These are phyloP conservation scores for Hetaerina americana DNA, from an alignment of 1,140 invertebrate species.

Conservation along the genomic window DNA sequence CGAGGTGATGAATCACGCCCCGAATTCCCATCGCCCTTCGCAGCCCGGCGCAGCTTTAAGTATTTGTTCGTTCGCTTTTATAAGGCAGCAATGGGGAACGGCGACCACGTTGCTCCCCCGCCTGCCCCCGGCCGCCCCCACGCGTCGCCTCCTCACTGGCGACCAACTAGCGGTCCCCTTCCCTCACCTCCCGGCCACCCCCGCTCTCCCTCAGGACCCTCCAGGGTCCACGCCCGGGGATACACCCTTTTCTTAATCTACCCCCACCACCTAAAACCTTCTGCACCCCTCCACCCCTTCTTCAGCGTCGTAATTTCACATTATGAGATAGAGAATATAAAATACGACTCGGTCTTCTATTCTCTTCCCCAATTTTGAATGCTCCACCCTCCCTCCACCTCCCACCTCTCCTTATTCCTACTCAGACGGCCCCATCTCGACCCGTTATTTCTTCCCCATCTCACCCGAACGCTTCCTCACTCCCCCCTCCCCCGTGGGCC, in stretches of 20 bases:
- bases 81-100: too few species aligned
- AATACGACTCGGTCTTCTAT: background rate
- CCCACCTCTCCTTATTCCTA: background rate
- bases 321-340: conserved; percentile 1
- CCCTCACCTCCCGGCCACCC: background rate
- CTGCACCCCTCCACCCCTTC: background rate
- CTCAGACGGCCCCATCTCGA: background rate
- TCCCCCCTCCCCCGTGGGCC: background rate
- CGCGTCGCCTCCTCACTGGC: too few species aligned
- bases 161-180: too few species aligned
- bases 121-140: too few species aligned
- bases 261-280: background rate
- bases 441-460: background rate
- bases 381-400: too few species aligned
- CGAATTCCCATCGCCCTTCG: too few species aligned
- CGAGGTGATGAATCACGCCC: too few species aligned
- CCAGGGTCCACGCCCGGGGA: background rate
- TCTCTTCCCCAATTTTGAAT: background rate
- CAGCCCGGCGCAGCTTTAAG: too few species aligned
- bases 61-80: too few species aligned
- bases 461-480: background rate
- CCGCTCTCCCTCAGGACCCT: background rate
- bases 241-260: background rate
- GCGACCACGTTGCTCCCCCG: too few species aligned
- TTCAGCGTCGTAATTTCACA: background rate